Evolutionary conservation across 2,888 invertebrate genomes (phyloP).

Genomic region (Nephrotoma appendiculata): DNA sequence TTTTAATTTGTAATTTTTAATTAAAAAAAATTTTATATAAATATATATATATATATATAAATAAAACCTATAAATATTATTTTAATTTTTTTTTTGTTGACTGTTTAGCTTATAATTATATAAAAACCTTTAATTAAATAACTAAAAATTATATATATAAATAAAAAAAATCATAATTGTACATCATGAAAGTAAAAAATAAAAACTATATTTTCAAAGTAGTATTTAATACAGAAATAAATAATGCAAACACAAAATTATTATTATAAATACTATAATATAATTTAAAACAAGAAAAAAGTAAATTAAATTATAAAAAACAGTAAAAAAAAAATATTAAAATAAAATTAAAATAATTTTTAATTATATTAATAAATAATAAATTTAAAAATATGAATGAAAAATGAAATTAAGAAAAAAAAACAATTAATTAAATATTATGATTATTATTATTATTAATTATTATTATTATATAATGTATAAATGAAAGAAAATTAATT

Average conservation of each 20-base stretch:
- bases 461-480: conserved; percentile 4
- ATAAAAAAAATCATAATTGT: conserved; percentile 1
- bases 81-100: conserved; percentile 2
- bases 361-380: background rate
- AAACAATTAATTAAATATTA: conserved; percentile 2
- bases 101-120: conserved; percentile 2
- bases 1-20: background rate
- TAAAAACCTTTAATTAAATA: background rate
- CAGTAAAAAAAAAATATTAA: background rate
- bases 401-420: background rate
- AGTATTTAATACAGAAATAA: conserved; percentile 2
- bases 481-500: background rate
- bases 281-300: background rate
- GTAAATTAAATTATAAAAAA: background rate
- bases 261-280: background rate
- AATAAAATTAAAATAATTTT: background rate
- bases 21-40: background rate
- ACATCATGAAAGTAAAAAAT: background rate
- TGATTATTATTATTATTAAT: background rate
- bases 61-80: background rate
- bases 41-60: background rate
- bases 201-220: background rate
- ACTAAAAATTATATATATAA: background rate
- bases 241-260: background rate
- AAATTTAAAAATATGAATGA: background rate